Evolutionary conservation across 2,888 invertebrate genomes (phyloP), one percentile per base, ranked within the genome.

Genomic region (Cataglyphis altisquamis): DNA sequence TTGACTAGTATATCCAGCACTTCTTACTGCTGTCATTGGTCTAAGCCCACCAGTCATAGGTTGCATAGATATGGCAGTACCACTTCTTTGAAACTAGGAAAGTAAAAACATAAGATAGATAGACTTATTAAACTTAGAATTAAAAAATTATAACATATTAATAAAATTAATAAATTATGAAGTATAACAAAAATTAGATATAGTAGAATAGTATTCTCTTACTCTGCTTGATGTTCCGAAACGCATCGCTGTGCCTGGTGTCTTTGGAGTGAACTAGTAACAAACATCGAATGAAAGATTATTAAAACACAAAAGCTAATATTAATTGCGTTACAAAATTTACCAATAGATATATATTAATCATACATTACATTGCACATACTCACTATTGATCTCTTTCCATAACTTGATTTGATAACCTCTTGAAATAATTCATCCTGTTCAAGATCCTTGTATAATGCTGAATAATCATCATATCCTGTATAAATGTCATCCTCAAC

Each of bases 1-100:
- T 88, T 95, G 96, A 92, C 96, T 96, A 5, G 98, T 98, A 94
- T 98, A 99, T 0, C 99, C 99, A 39, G 98, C 99, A 10, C 98
- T 99, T 82, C 98, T 96, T 57, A 99, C 98, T 1, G 99, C 99
- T 3, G 99, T 99, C 96, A 99, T 99, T 0, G 99, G 99, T 82
- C 99, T 91, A 39, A 89, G 84, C 10, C 94, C 95, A 45, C 94
- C 95, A 0, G 95, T 95, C n/a, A 94, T 95, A 6, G 95, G 94
- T 82, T 94, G 92, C 72, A 93, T 93, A 29, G 93, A 90, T 77
- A 91, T 86, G 5, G 92, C 92, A 18, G 95, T 94, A 41, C 94
- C 94, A 63, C 94, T 94, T 87, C 95, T 92, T 80, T 95, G 95
- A 91, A 94, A 95, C 95, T 95, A 86, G 18, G 72, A 68, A 45